Base-by-base conservation (phyloP, 2,888 invertebrate species). In the Spisula solida region DNA sequence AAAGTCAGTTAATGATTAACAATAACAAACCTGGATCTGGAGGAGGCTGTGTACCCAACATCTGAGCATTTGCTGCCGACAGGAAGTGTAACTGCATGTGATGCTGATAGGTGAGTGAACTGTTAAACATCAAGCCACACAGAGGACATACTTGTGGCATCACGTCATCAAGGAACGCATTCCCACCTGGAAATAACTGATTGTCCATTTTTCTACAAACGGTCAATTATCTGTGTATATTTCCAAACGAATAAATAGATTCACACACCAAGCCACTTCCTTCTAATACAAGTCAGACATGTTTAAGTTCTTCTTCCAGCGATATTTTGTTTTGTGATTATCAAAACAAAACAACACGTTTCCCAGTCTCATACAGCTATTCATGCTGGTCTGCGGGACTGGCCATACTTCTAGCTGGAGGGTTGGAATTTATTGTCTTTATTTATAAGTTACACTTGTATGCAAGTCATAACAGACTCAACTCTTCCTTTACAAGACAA, bases 61-160 rank as follows among this genome's bases (percentile, higher is more conserved):
- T 87, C 84, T 88, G 84, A n/a, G 89, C 82, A 48, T 89, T 89
- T 75, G 75, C 31, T 18, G 87, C 87, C 0, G 91, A 85, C 56
- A 91, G 86, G n/a, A 91, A 84, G 55, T 92, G 92, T 0, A 90
- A 75, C 84, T 90, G 89, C 89, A 92, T 90, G 82, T 92, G 92
- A 75, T 89, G 89, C 80, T 91, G 90, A 14, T 88, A 81, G 10
- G 82, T 82, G n/a, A 89, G 29, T 25, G 85, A 29, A 60, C 91
- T 92, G 86, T 87, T 92, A 60, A 92, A 89, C 81, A 90, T 66
- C 75, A 90, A 82, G 29, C 92, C 92, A 81, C 92, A 92, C 34
- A 91, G 79, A 1, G 89, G 70, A 55, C 92, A 92, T 18, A 87
- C 89, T 70, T 88, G 88, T 4, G 75, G 91, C 86, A 41, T 41